These are phyloP conservation scores for Drosophila auraria DNA, from an alignment of 1,140 invertebrate genomes.

Conservation along the genomic window DNA sequence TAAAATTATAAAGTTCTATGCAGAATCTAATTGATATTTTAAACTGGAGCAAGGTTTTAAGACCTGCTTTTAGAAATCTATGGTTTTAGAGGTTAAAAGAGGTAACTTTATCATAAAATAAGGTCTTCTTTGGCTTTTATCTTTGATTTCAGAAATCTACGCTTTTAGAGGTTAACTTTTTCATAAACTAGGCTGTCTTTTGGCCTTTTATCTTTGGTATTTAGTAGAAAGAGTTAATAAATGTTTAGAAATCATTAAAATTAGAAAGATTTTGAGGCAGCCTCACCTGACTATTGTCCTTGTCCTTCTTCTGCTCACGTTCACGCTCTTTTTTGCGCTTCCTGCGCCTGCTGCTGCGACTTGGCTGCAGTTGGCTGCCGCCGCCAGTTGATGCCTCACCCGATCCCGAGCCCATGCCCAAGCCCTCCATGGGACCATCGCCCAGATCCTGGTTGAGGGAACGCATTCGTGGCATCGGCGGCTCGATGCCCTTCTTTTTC, in stretches of 20 bases:
- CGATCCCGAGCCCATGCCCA: constrained; percentile 11
- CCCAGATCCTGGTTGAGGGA: constrained; percentile 27
- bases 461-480: constrained; percentile 80
- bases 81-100: not conserved
- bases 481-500: constrained; percentile 86
- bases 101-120: no score
- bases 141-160: no score
- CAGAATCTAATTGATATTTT: not conserved
- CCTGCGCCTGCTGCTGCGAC: constrained; percentile 82
- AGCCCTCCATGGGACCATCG: not conserved
- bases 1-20: no score
- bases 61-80: no score
- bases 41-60: not conserved
- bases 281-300: constrained; percentile 56
- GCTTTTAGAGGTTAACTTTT: not conserved
- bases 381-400: not conserved
- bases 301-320: constrained; percentile 78
- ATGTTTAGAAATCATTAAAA: no score
- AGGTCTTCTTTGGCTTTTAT: no score
- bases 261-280: no score
- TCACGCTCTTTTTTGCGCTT: constrained; percentile 85
- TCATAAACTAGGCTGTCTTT: no score
- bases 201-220: no score
- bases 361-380: constrained; percentile 32
- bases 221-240: no score